Base-by-base conservation (phyloP, 2,797 vertebrate genomes). In the Ctenochaetus hawaiiensis region DNA sequence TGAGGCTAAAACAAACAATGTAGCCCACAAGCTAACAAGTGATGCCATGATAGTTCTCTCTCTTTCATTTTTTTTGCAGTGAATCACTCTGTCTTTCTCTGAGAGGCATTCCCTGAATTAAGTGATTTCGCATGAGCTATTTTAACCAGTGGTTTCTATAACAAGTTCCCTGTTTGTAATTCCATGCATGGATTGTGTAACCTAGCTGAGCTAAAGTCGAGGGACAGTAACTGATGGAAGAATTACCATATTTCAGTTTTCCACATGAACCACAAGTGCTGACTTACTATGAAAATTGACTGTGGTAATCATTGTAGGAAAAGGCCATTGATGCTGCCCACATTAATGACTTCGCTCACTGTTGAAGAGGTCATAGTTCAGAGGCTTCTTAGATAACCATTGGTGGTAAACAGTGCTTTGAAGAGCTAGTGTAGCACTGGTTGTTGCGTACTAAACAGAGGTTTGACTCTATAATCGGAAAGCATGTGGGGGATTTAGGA, bases 381-480 rank as follows among this genome's bases (percentile, higher is more conserved):
- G 20, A 59, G 26, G 68, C 64, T 37, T 72, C 16, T 49, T 20
- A 18, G 11, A 56, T 54, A 51, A 26, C 26, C 18, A 0, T 54
- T 43, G 34, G 69, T 54, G 34, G 61, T 71, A 66, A 77, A 82
- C 8, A 45, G 18, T 30, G 48, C 39, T 56, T 11, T 37, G 20
- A 68, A 49, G 58, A 60, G 45, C 44, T 49, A 60, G 56, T 18
- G 60, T 77, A 16, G 13, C 13, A 1, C 23, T 51, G n/a, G 26
- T 67, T 68, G 54, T n/a, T 61, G 61, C 34, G 75, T 52, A 41
- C 64, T 60, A 72, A 82, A 80, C 71, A 37, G 59, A 82, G 48
- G 65, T 83, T 70, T 59, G 65, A 70, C 37, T 77, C 60, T 69
- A 73, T 80, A 57, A 77, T 26, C 0, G 10, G 18, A 73, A 54